Evolutionary conservation across 2,797 vertebrate species (phyloP), one percentile per base, ranked within the genome.

Genomic region (Notolabrus celidotus): DNA sequence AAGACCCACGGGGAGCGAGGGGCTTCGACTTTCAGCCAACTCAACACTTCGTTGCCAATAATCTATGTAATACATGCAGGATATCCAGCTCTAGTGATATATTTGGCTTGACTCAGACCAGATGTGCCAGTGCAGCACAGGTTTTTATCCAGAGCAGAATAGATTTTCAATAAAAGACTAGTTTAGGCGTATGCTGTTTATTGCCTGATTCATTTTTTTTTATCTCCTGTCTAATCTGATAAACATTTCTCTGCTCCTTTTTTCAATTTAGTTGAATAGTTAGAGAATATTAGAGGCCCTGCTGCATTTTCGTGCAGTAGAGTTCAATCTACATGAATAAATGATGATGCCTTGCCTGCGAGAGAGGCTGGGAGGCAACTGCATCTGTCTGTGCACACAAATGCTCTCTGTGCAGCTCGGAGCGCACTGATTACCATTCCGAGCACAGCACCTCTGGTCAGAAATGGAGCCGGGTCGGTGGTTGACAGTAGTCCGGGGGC

Each of bases 381-480:
- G 89, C 92, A 90, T 92, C 89, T 90, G 88, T 84, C 87, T 78
- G 23, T 67, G 86, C 91, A 90, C 90, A 92, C 91, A 92, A 90
- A 89, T 83, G 86, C 53, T 91, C 88, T 91, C 87, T 93, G 88
- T 90, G 89, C 83, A 79, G 82, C 85, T 84, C 80, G 20, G 69
- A 82, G 86, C 86, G 80, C 87, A 43, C 87, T 70, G 68, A 92
- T 93, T 91, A 89, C 89, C 89, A 92, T 92, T 92, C 90, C 74
- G 85, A 74, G 87, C 92, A 90, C 91, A 92, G 78, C 88, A 83
- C 84, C 87, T 83, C 88, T 91, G 89, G 82, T 89, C 91, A 89
- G 89, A 89, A 85, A 91, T 88, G 87, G 91, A 92, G 86, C 90
- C 77, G 85, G 87, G 80, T 88, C 86, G 79, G 88, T 78, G 88